These are phyloP conservation scores for Leptonema lineaticorne DNA, from an alignment of 1,140 invertebrate genomes.

Conservation along the genomic window DNA sequence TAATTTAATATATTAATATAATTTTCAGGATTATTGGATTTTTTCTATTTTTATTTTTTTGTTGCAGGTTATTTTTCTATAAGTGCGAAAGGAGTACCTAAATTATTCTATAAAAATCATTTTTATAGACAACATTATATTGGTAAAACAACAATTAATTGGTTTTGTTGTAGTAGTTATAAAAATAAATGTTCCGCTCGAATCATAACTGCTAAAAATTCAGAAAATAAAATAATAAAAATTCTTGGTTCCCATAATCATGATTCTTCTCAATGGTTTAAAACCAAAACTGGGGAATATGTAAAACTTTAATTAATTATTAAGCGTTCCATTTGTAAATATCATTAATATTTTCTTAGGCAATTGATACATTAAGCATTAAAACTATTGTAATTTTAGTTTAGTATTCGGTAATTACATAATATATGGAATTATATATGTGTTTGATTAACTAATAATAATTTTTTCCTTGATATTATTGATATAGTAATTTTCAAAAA, in stretches of 20 bases:
- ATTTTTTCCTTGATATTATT: too few species aligned
- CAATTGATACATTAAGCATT: too few species aligned
- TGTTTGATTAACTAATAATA: too few species aligned
- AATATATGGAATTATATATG: too few species aligned
- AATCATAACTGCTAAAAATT: background rate
- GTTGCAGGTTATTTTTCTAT: too few species aligned
- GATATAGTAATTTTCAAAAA: too few species aligned
- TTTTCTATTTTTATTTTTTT: too few species aligned
- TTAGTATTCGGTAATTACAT: too few species aligned
- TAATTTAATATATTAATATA: too few species aligned
- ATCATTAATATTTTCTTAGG: background rate
- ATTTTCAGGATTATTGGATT: too few species aligned
- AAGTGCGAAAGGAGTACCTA: slow-evolving; percentile 1
- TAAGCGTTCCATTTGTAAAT: background rate
- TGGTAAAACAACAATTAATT: background rate
- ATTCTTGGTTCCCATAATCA: background rate
- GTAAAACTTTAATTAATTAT: background rate
- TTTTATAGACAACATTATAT: background rate
- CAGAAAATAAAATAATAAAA: background rate
- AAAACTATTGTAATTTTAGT: too few species aligned
- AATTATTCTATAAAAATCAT: slow-evolving; percentile 3
- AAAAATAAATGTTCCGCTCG: background rate
- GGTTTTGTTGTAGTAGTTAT: background rate
- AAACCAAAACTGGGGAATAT: background rate
- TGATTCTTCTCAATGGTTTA: background rate